Evolutionary conservation across 2,888 invertebrate genomes (phyloP).

Genomic region (Linnaemya tessellans): DNA sequence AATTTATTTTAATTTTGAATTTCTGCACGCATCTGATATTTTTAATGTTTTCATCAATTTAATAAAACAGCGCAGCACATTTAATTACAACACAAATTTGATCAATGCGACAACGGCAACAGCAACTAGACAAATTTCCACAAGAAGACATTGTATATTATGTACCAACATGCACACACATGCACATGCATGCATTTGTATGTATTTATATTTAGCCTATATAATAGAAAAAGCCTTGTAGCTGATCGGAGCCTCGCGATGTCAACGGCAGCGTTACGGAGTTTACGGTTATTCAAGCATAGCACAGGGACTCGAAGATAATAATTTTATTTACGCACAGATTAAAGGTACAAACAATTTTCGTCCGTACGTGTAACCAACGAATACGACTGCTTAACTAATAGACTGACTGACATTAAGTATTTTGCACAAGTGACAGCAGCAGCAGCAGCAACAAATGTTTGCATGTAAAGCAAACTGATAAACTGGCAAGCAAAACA

Average conservation of each 20-base stretch:
- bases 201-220: conserved; percentile 15
- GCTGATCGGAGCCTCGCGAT: conserved; percentile 43
- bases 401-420: conserved; percentile 44
- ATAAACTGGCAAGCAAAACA: conserved; percentile 47
- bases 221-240: conserved; percentile 59
- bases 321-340: conserved; percentile 43
- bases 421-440: conserved; percentile 54
- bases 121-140: conserved; percentile 23
- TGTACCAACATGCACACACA: neutral
- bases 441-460: conserved; percentile 45
- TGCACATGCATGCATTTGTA: neutral
- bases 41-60: conserved; percentile 29
- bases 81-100: conserved; percentile 25
- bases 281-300: conserved; percentile 52
- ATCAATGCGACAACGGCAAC: conserved; percentile 33
- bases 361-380: conserved; percentile 59
- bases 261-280: neutral
- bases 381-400: conserved; percentile 64
- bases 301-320: conserved; percentile 49
- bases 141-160: neutral
- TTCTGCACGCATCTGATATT: conserved; percentile 31
- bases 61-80: conserved; percentile 22
- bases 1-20: conserved; percentile 51
- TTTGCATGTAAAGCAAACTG: conserved; percentile 44
- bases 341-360: conserved; percentile 46